Evolutionary conservation across 2,888 invertebrate species (phyloP).

Genomic region (Leptodirus hochenwartii): DNA sequence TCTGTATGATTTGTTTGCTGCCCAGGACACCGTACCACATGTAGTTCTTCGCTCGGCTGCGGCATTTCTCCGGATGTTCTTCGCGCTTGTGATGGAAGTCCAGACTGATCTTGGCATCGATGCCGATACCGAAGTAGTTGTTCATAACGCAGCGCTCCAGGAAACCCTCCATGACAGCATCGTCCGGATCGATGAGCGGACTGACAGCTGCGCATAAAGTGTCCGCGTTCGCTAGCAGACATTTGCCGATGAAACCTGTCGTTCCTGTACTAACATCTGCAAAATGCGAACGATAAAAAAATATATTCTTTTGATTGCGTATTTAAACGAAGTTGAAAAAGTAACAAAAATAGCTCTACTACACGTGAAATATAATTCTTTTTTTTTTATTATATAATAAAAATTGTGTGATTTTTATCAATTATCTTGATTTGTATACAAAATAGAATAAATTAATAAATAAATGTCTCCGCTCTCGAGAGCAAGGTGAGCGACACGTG

Average conservation of each 20-base stretch:
- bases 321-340: too few species aligned
- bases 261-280: constrained; percentile 50
- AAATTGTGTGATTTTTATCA: too few species aligned
- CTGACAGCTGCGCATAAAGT: constrained; percentile 93
- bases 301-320: too few species aligned
- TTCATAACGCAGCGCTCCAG: constrained; percentile 96
- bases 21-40: constrained; percentile 86
- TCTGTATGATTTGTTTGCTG: constrained; percentile 66
- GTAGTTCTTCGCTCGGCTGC: constrained; percentile 85
- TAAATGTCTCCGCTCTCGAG: too few species aligned
- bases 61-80: constrained; percentile 91
- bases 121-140: constrained; percentile 96
- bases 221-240: constrained; percentile 87
- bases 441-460: too few species aligned
- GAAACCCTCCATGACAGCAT: constrained; percentile 71
- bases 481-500: too few species aligned
- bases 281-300: constrained; percentile 14
- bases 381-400: too few species aligned
- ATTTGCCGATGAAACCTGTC: constrained; percentile 89
- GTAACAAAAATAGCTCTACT: too few species aligned
- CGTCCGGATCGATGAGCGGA: constrained; percentile 84
- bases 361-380: too few species aligned
- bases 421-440: too few species aligned
- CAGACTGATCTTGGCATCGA: constrained; percentile 92
- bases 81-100: constrained; percentile 96